These are phyloP conservation scores for Cheilosia pagana DNA, from an alignment of 2,888 invertebrate genomes.

Conservation along the genomic window DNA sequence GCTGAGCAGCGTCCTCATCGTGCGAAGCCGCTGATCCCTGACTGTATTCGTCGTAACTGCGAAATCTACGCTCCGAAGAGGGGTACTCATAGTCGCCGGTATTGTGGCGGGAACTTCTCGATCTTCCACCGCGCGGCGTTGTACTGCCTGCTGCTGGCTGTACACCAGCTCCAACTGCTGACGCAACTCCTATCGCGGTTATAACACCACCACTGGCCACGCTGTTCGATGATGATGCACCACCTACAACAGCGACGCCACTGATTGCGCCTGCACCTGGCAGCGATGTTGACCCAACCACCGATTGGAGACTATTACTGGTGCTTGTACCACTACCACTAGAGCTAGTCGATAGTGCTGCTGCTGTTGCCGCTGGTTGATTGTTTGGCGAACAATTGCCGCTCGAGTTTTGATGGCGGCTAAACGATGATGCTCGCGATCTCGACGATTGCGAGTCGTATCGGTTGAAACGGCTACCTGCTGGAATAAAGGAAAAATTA, in stretches of 20 bases:
- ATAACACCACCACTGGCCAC: constrained; percentile 81
- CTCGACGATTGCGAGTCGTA: constrained; percentile 85
- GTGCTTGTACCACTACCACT: constrained; percentile 59
- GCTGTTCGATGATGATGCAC: constrained; percentile 73
- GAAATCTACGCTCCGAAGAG: constrained; percentile 84
- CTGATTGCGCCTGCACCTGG: constrained; percentile 48
- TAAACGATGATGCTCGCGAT: constrained; percentile 83
- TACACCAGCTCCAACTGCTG: constrained; percentile 82
- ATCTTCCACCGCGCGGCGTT: constrained; percentile 83
- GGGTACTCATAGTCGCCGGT: constrained; percentile 81
- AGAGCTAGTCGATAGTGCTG: constrained; percentile 58
- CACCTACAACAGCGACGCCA: constrained; percentile 69
- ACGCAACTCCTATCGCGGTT: constrained; percentile 85
- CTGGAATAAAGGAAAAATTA: constrained; percentile 69
- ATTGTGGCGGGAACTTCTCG: constrained; percentile 79
- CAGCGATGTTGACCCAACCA: constrained; percentile 76
- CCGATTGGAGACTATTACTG: constrained; percentile 78
- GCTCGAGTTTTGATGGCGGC: constrained; percentile 81
- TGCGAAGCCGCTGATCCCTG: constrained; percentile 88
- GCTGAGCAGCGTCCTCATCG: constrained; percentile 84
- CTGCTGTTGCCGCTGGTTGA: constrained; percentile 77
- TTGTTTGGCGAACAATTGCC: constrained; percentile 81
- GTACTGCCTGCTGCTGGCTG: constrained; percentile 76
- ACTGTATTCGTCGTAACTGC: constrained; percentile 90
- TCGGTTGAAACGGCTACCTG: constrained; percentile 84